phyloP scores from a whole-genome alignment of 2,888 invertebrate species.

The Drosophila villosipedis region DNA sequence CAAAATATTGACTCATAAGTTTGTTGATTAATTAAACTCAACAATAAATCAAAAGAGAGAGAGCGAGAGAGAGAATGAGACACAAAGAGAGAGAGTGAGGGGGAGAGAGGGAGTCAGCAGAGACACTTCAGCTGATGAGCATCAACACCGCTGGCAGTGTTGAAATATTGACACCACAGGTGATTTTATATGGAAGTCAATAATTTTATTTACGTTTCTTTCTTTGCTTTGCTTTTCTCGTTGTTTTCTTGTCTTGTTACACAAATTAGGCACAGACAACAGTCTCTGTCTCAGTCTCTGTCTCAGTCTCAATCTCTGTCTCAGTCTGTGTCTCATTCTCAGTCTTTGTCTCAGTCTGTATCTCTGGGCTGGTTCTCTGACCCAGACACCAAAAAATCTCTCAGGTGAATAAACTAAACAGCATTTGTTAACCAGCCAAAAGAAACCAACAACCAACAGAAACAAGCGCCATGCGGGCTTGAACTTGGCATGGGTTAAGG shows the following conservation, averaged over 20 bases:
- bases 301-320: not conserved
- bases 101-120: constrained; percentile 4
- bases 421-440: not conserved
- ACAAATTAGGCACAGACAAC: constrained; percentile 46
- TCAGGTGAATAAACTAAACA: constrained; percentile 38
- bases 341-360: not conserved
- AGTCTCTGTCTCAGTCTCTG: constrained; percentile 4
- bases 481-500: constrained; percentile 38
- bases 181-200: constrained; percentile 78
- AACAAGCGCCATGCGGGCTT: constrained; percentile 60
- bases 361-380: constrained; percentile 22
- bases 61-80: constrained; percentile 3
- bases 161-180: constrained; percentile 82
- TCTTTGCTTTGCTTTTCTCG: constrained; percentile 12
- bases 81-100: not conserved
- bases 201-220: constrained; percentile 33
- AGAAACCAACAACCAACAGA: not conserved
- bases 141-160: constrained; percentile 81
- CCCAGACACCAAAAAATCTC: constrained; percentile 10
- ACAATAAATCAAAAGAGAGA: constrained; percentile 68
- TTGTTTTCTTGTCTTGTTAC: constrained; percentile 51
- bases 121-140: constrained; percentile 64
- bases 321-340: constrained; percentile 5
- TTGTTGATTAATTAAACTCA: constrained; percentile 78
- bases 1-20: constrained; percentile 77